Evolutionary conservation across 2,888 invertebrate genomes (phyloP), one percentile per base, ranked within the genome.

Genomic region (Syrphus vitripennis): DNA sequence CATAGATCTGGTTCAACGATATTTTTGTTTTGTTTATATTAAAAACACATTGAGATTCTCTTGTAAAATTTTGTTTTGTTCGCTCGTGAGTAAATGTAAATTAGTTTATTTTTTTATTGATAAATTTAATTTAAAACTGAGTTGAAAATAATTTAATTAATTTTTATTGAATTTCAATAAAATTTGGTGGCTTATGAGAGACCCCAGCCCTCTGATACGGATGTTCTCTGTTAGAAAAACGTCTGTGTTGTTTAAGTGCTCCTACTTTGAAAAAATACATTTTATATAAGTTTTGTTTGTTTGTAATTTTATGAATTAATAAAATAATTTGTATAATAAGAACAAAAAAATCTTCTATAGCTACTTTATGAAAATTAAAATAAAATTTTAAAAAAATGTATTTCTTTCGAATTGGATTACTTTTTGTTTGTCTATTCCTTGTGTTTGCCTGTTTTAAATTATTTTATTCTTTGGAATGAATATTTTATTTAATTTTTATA

Each of bases 151-250:
- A 37, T 31, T 69, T 74, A 31, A 65, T 77, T 74, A n/a, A 40
- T 26, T 55, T 72, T 88, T 88, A 90, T 80, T 90, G 87, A 88
- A 91, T 91, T 88, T 91, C 91, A 90, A 91, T 91, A 89, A 91
- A 91, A 89, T 91, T 91, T 90, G 81, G 81, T 78, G 92, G 91
- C 89, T 92, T 94, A 93, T 92, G 94, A 94, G 94, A 95, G 95
- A 96, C 96, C 94, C 96, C 96, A 94, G 97, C 97, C 95, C 98
- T 97, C 95, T 97, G 97, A 95, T 98, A 98, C 94, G 98, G 98
- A 96, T 98, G 98, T 94, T 98, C 98, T 95, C 98, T 91, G 90
- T 91, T 92, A 94, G 95, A 94, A 96, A 96, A 95, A 96, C 96
- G 96, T 97, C 96, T 97, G 95, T 95, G 95, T 94, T 94, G 94